Base-by-base conservation (phyloP, 2,113 vertebrate genomes). In the Dipodomys spectabilis region DNA sequence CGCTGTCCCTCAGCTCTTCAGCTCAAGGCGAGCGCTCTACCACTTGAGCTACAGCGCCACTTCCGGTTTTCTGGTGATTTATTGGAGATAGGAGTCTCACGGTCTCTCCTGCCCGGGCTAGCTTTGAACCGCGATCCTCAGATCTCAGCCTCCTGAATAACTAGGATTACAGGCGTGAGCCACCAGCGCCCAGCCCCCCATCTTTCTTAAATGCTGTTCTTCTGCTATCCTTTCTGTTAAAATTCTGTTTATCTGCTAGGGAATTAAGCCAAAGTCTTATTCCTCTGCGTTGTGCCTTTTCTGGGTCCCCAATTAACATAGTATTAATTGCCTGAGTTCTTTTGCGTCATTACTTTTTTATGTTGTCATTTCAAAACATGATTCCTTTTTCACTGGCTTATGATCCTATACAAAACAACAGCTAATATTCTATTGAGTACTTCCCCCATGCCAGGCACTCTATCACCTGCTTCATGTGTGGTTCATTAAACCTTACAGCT, bases 381-480 rank as follows among this genome's bases (percentile, higher is more conserved):
- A 32, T 75, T 44, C 35, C 35, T 62, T 94, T 82, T 22, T 2
- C n/a, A 35, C n/a, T 88, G 73, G 23, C 13, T 86, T 78, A 57
- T 0, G 22, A 71, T 44, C 44, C 23, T 9, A 16, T 35, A 53
- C 25, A 28, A 60, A 82, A 62, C 2, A 39, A 18, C 27, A 68
- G 30, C 53, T 88, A 62, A 30, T 2, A 4, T 9, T 49, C 32
- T n/a, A 30, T 1, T 5, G 15, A 20, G 8, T 60, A 13, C 60
- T 88, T 49, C 23, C 25, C 64, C 23, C 2, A 35, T 15, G 28
- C 7, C 53, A 74, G 35, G 5, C 20, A 7, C 32, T 27, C 1
- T 1, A 11, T 12, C 25, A 1, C 18, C 2, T 39, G 4, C 16
- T 53, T 86, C 19, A 10, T 1, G 1, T 4, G 12, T 30, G 7